phyloP scores from a whole-genome alignment of 2,797 vertebrate genomes.

The Hypotaenidia philippensis region DNA sequence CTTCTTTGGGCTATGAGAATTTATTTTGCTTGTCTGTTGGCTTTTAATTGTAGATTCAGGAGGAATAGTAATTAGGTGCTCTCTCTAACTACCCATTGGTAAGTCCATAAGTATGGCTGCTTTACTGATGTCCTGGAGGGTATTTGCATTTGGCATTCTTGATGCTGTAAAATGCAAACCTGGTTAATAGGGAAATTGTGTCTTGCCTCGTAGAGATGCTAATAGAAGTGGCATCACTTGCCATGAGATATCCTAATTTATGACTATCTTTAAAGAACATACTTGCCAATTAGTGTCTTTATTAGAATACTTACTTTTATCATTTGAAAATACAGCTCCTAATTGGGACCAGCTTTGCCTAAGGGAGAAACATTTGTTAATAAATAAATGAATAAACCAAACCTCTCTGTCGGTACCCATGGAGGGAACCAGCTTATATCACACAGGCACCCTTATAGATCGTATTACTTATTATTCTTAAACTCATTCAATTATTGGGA shows the following conservation, averaged over 20 bases:
- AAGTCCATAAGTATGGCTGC: not conserved
- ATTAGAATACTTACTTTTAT: conserved; percentile 73
- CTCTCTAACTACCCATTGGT: not conserved
- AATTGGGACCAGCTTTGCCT: conserved; percentile 72
- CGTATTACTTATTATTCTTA: not conserved
- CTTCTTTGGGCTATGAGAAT: not conserved
- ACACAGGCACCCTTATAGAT: not conserved
- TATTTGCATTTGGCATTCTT: conserved; percentile 49
- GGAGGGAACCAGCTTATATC: not conserved
- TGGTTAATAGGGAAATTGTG: conserved; percentile 49
- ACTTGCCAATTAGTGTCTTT: conserved; percentile 76
- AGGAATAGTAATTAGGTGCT: conserved; percentile 29
- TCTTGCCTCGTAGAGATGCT: conserved; percentile 41
- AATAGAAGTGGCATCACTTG: conserved; percentile 59
- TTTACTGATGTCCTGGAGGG: conserved; percentile 6
- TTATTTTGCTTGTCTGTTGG: conserved; percentile 29
- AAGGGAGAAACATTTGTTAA: conserved; percentile 61
- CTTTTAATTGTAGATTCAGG: conserved; percentile 51
- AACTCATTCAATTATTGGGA: conserved; percentile 41
- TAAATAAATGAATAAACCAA: conserved; percentile 73
- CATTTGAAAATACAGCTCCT: conserved; percentile 64
- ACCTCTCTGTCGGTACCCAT: not conserved
- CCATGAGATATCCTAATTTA: conserved; percentile 63
- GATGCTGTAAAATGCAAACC: conserved; percentile 1
- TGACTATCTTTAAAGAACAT: conserved; percentile 71